A percentile compares a stretch with the other conserved stretches of the same genome.
These are phyloP conservation scores for Bubo scandiacus DNA, from an alignment of 2,113 vertebrate genomes.

Conservation along the genomic window DNA sequence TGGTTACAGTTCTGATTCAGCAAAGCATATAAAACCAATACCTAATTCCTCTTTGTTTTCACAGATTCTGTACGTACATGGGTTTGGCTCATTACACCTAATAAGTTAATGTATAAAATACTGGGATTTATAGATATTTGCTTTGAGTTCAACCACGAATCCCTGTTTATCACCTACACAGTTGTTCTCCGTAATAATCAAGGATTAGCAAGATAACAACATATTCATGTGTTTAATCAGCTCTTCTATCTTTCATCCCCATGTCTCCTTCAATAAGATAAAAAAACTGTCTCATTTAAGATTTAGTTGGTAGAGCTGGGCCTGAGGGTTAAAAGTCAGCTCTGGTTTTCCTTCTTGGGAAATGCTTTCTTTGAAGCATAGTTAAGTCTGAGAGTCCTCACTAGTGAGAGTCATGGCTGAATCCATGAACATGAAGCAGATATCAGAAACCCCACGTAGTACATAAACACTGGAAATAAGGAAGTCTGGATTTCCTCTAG, in stretches of 20 bases:
- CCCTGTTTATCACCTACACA: not conserved
- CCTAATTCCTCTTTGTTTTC: not conserved
- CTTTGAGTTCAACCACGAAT: not conserved
- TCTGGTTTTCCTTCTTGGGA: not conserved
- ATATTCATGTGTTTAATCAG: not conserved
- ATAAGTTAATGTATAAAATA: not conserved
- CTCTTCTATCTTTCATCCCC: not conserved
- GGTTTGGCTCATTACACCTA: not conserved
- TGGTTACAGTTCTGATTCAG: not conserved
- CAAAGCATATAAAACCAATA: not conserved
- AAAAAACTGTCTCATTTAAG: not conserved
- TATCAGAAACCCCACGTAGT: accelerated
- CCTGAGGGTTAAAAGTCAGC: not conserved
- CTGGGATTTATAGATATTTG: not conserved
- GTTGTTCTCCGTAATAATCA: not conserved
- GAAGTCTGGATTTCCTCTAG: not conserved
- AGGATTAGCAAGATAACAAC: not conserved
- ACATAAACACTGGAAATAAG: not conserved
- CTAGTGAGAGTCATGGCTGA: not conserved
- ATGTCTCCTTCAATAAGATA: not conserved
- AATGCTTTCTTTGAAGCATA: not conserved
- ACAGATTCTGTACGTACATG: not conserved
- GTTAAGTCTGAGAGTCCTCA: not conserved
- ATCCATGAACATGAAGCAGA: not conserved
- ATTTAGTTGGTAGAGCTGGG: not conserved